Evolutionary conservation across 2,797 vertebrate species (phyloP), one percentile per base, ranked within the genome.

Genomic region (Carduelis carduelis): DNA sequence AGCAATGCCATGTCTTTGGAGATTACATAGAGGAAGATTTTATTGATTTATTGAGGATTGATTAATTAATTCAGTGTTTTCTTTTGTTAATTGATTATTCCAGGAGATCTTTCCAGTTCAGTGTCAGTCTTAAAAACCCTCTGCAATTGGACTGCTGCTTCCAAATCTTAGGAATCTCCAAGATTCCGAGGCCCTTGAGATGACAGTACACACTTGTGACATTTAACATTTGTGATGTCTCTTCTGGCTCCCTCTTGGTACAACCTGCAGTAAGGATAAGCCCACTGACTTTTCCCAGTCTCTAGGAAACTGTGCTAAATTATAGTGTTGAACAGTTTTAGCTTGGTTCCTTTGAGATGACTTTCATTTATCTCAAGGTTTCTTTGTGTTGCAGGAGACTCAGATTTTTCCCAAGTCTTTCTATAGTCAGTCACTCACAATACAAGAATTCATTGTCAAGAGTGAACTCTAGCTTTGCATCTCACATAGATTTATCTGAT

Each of bases 341-440:
- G 46, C n/a, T 32, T n/a, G 41, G 32, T 52, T 90, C 77, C 83
- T 84, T 83, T 68, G 76, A 83, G n/a, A 75, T 32, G 3, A 53
- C 64, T 94, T 96, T 61, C 52, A 76, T 72, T 89, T 91, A 78
- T 74, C 53, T 92, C 79, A 50, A 28, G n/a, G 24, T 60, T 91
- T 85, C 82, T 80, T 85, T 69, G 65, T 78, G 46, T 52, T 75
- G 57, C 61, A 89, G 87, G 59, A 91, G 71, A 64, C 35, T 77
- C 71, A 44, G n/a, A 57, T 91, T 83, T 95, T 85, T 86, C 61
- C 63, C 47, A n/a, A 83, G 79, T 68, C 27, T 78, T 93, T 89
- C 61, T 76, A 65, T 44, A 85, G 81, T 52, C 78, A 86, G 47
- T 84, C 86, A 75, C 61, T 92, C 34, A 65, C 65, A 61, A 37